phyloP scores from a whole-genome alignment of 2,113 vertebrate species.

The Callipepla squamata region DNA sequence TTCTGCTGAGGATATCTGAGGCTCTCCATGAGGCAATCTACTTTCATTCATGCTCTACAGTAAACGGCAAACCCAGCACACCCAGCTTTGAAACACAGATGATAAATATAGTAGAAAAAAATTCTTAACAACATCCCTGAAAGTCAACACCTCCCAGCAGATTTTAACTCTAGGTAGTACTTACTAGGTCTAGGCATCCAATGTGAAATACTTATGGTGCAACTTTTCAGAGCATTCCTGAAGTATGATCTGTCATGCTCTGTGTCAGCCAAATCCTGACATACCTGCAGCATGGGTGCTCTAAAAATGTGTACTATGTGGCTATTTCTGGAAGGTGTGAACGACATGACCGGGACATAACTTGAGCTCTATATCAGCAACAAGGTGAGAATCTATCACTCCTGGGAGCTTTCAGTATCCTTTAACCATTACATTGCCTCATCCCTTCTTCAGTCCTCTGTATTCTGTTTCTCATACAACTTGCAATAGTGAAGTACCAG shows the following conservation, averaged over 20 bases:
- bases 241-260: not conserved
- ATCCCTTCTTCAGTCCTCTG: not conserved
- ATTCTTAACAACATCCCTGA: not conserved
- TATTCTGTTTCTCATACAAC: not conserved
- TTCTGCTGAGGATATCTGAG: not conserved
- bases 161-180: no score
- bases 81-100: not conserved
- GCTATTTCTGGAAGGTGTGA: not conserved
- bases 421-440: not conserved
- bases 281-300: not conserved
- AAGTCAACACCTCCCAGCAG: not conserved
- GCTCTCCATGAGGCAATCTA: not conserved
- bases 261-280: not conserved
- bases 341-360: not conserved
- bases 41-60: not conserved
- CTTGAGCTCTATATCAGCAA: accelerated
- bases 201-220: not conserved
- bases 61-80: not conserved
- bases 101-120: not conserved
- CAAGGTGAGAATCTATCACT: not conserved
- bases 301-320: not conserved
- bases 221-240: not conserved
- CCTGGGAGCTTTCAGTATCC: not conserved
- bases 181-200: not conserved
- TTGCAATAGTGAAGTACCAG: not conserved